Evolutionary conservation across 2,888 invertebrate species (phyloP).

Genomic region (Caenorhabditis sp.): DNA sequence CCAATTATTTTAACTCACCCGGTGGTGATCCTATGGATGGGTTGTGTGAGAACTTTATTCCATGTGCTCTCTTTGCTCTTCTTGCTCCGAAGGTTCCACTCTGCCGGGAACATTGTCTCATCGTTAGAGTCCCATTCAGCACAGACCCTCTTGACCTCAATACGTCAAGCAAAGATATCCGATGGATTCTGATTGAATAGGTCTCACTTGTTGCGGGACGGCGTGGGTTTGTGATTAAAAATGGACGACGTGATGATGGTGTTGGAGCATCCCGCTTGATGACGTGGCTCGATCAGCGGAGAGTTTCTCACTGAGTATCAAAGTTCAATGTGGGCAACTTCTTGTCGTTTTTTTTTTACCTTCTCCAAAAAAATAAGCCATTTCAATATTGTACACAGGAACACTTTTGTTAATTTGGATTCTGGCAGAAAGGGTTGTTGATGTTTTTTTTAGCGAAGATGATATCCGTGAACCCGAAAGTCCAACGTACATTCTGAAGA

Average conservation of each 20-base stretch:
- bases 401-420: too few relatives aligned
- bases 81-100: too few relatives aligned
- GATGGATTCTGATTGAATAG: slow-evolving; percentile 44
- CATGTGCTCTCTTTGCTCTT: background rate
- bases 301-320: background rate
- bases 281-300: slow-evolving; percentile 34
- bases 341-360: background rate
- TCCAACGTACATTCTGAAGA: too few relatives aligned
- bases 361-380: too few relatives aligned
- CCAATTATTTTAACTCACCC: slow-evolving; percentile 8
- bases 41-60: background rate
- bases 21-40: background rate
- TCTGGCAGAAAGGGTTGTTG: too few relatives aligned
- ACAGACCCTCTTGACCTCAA: slow-evolving; percentile 29
- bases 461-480: too few relatives aligned
- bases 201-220: slow-evolving; percentile 37
- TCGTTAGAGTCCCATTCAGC: slow-evolving; percentile 27
- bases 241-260: slow-evolving; percentile 45
- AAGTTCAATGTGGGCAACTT: background rate
- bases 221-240: slow-evolving; percentile 59
- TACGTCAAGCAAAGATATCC: slow-evolving; percentile 29
- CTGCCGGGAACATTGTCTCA: background rate
- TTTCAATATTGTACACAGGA: too few relatives aligned
- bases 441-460: too few relatives aligned
- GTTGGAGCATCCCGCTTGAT: slow-evolving; percentile 25